These are phyloP conservation scores for Lathronympha strigana DNA, from an alignment of 2,888 invertebrate genomes.

Conservation along the genomic window DNA sequence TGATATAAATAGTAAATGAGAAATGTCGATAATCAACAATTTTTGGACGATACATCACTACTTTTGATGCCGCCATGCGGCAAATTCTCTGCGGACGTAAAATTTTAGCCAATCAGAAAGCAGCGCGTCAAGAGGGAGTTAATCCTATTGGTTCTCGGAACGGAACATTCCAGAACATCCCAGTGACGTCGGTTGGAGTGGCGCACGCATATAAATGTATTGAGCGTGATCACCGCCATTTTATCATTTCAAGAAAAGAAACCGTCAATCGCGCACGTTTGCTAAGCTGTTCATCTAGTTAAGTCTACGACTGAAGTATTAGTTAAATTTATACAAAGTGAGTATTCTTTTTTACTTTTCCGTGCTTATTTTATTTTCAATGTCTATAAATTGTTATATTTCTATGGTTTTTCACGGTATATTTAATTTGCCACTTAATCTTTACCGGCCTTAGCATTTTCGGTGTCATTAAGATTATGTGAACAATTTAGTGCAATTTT, in stretches of 20 bases:
- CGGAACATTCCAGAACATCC: constrained; percentile 78
- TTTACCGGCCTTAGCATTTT: neutral
- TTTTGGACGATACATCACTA: constrained; percentile 13
- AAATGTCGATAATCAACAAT: constrained; percentile 15
- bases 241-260: constrained; percentile 77
- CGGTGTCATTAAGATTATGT: neutral
- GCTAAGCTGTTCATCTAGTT: constrained; percentile 71
- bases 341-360: constrained; percentile 53
- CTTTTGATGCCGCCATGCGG: constrained; percentile 23
- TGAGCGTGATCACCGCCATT: constrained; percentile 59
- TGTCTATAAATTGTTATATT: constrained; percentile 19
- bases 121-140: constrained; percentile 48
- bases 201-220: constrained; percentile 60
- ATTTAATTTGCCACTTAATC: neutral
- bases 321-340: constrained; percentile 62
- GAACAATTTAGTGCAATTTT: neutral
- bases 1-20: too few relatives aligned
- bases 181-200: constrained; percentile 69
- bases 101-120: constrained; percentile 61
- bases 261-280: constrained; percentile 81
- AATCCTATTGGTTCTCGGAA: constrained; percentile 60
- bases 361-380: constrained; percentile 16
- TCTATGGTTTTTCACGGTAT: constrained; percentile 8
- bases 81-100: constrained; percentile 43
- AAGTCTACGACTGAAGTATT: constrained; percentile 64